Evolutionary conservation across 2,113 vertebrate species (phyloP).

Genomic region (Rhadina sibilatrix): DNA sequence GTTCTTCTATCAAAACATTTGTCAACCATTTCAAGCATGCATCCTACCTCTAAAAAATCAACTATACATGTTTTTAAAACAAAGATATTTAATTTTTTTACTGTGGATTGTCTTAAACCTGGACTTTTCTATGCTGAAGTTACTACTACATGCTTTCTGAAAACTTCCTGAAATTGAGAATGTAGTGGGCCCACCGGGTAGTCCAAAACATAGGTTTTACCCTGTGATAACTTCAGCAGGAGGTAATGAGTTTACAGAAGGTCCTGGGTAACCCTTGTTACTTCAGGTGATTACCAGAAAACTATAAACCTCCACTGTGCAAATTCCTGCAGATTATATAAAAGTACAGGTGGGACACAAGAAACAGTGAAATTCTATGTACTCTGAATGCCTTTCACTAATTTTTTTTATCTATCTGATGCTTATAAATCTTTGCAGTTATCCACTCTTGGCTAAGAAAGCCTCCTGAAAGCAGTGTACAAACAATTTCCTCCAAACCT

Average conservation of each 20-base stretch:
- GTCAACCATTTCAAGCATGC: neutral
- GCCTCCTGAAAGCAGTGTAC: neutral
- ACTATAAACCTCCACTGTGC: neutral
- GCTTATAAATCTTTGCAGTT: neutral
- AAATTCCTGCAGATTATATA: neutral
- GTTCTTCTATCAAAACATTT: neutral
- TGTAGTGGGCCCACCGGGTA: neutral
- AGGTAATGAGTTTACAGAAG: neutral
- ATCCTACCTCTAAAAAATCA: neutral
- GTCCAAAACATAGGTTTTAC: neutral
- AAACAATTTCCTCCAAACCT: neutral
- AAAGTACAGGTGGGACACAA: neutral
- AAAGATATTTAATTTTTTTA: neutral
- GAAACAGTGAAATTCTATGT: neutral
- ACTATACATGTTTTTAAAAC: neutral
- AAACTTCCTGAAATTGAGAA: neutral
- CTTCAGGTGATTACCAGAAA: neutral
- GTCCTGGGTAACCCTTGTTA: neutral
- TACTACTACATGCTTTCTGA: neutral
- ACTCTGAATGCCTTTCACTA: neutral
- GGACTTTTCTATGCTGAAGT: neutral
- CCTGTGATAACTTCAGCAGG: neutral
- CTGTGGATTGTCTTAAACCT: neutral
- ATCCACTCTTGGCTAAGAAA: neutral
- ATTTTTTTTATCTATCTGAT: neutral